phyloP scores from a whole-genome alignment of 2,888 invertebrate species.

The Andrena minutula region DNA sequence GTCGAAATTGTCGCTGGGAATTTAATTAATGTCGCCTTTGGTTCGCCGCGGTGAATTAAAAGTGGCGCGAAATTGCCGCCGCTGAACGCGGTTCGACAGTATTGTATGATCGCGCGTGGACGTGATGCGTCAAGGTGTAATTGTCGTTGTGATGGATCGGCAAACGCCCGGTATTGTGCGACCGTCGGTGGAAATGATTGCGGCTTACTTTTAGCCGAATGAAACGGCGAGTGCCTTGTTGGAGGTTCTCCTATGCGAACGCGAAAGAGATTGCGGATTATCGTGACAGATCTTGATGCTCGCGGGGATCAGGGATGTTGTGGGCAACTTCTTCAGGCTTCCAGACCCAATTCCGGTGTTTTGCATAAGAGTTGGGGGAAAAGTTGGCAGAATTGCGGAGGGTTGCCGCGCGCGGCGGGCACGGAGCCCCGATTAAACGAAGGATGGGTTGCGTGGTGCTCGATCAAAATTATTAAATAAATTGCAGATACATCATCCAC shows the following conservation, averaged over 20 bases:
- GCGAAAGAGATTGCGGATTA: slow-evolving; percentile 56
- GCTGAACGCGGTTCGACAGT: not conserved
- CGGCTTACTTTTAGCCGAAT: slow-evolving; percentile 32
- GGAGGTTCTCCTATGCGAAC: slow-evolving; percentile 21
- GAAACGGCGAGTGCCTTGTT: slow-evolving; percentile 21
- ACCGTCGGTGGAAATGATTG: slow-evolving; percentile 29
- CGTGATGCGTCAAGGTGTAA: not conserved
- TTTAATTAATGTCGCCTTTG: slow-evolving; percentile 43
- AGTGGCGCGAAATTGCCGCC: not conserved
- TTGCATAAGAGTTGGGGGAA: slow-evolving; percentile 37
- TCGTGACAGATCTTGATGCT: slow-evolving; percentile 61
- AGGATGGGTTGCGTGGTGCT: slow-evolving; percentile 13
- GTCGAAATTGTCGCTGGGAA: slow-evolving; percentile 20
- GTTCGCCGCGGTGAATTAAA: slow-evolving; percentile 12
- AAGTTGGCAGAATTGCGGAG: slow-evolving; percentile 16
- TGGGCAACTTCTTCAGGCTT: slow-evolving; percentile 15
- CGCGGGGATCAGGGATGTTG: slow-evolving; percentile 36
- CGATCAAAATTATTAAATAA: slow-evolving; percentile 48
- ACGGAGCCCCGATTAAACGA: slow-evolving; percentile 7
- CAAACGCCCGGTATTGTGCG: not conserved
- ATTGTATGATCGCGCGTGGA: not conserved
- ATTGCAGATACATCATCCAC: slow-evolving; percentile 15
- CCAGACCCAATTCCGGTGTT: slow-evolving; percentile 28
- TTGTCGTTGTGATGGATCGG: not conserved
- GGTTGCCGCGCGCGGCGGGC: not conserved